Conservation (phyloP, 2,888 invertebrate species). For the Mellilla xanthometata region DNA sequence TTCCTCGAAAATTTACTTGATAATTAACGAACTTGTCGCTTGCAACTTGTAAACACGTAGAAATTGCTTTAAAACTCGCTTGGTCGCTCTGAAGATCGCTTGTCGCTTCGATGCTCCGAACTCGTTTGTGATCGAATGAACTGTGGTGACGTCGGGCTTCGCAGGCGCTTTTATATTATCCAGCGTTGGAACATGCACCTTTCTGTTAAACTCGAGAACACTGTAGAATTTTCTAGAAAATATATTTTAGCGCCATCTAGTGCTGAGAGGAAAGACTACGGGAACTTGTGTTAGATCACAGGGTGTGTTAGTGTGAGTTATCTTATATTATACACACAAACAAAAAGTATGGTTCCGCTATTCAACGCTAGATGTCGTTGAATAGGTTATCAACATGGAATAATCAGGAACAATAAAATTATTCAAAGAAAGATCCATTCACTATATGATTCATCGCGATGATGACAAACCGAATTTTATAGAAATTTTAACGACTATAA, state of each 20-base stretch:
- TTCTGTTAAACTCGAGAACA: constrained; percentile 21
- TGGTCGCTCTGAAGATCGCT: constrained; percentile 26
- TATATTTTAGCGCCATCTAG: constrained; percentile 10
- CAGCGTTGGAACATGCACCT: neutral
- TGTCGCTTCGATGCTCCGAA: constrained; percentile 20
- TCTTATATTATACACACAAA: neutral
- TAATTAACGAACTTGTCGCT: too few species aligned
- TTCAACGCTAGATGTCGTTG: constrained; percentile 7
- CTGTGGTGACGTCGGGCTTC: constrained; percentile 35
- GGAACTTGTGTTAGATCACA: neutral
- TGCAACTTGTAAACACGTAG: too few species aligned
- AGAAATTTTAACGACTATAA: too few species aligned
- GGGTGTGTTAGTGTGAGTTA: neutral
- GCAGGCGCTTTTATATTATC: constrained; percentile 49
- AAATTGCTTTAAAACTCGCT: neutral
- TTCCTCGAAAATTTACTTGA: neutral
- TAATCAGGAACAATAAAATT: too few species aligned
- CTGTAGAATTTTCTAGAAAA: constrained; percentile 23
- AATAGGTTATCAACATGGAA: neutral
- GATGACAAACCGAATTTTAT: too few species aligned
- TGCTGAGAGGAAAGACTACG: constrained; percentile 34
- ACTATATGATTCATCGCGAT: too few species aligned
- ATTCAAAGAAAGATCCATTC: too few species aligned
- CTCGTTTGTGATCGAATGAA: constrained; percentile 29
- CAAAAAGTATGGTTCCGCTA: neutral